Evolutionary conservation across 2,113 vertebrate species (phyloP).

Genomic region (Cochlearius cochlearius): DNA sequence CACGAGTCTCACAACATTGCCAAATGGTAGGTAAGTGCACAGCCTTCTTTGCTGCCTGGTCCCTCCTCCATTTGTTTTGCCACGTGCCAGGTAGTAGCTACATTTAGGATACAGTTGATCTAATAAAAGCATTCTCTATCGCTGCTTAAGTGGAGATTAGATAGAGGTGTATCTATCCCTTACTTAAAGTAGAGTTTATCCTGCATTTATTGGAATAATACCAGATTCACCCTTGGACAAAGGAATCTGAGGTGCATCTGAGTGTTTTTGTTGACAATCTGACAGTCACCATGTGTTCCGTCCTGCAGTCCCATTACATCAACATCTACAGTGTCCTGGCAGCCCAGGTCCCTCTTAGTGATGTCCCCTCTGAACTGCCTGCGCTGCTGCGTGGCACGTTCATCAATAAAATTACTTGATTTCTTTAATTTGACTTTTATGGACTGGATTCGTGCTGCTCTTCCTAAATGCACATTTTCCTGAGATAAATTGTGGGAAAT

Average conservation of each 20-base stretch:
- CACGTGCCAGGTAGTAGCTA: neutral
- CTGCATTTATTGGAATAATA: neutral
- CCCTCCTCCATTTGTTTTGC: neutral
- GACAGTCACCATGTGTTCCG: neutral
- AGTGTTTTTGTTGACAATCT: neutral
- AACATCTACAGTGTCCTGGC: neutral
- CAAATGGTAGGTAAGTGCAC: neutral
- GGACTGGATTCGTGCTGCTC: neutral
- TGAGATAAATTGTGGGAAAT: conserved; percentile 20
- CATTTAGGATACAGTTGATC: neutral
- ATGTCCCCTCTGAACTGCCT: neutral
- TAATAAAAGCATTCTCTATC: neutral
- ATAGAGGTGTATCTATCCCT: neutral
- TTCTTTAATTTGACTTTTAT: neutral
- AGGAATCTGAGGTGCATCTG: neutral
- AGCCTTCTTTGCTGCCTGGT: neutral
- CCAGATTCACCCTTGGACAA: neutral
- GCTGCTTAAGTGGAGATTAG: neutral
- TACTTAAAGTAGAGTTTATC: neutral
- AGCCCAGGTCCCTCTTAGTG: neutral
- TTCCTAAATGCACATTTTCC: conserved; percentile 9
- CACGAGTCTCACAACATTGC: neutral
- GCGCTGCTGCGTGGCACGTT: neutral
- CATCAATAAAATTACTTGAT: neutral
- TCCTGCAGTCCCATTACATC: neutral